These are phyloP conservation scores for Papilio demoleus DNA, from an alignment of 2,888 invertebrate genomes.

Conservation along the genomic window DNA sequence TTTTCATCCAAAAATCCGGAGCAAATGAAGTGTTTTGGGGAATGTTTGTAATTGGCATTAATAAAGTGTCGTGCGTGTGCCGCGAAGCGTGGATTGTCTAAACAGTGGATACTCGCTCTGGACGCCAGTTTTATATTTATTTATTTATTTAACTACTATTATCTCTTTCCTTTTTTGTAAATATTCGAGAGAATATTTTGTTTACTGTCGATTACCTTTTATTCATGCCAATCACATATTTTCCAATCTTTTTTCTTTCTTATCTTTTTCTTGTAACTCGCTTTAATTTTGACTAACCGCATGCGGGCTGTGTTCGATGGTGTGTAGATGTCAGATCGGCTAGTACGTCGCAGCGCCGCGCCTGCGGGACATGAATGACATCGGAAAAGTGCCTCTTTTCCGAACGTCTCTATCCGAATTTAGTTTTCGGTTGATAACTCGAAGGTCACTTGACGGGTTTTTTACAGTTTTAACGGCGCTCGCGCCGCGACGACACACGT, in stretches of 20 bases:
- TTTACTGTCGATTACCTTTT: conserved; percentile 59
- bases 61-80: conserved; percentile 79
- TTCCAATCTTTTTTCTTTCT: conserved; percentile 62
- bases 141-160: conserved; percentile 52
- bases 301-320: conserved; percentile 36
- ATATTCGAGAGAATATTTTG: conserved; percentile 69
- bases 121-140: conserved; percentile 64
- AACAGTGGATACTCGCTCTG: conserved; percentile 70
- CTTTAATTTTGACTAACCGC: conserved; percentile 42
- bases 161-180: conserved; percentile 61
- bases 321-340: conserved; percentile 45
- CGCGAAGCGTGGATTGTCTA: conserved; percentile 62
- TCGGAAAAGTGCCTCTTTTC: conserved; percentile 61
- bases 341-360: background rate
- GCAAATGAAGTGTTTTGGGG: conserved; percentile 63
- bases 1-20: conserved; percentile 45
- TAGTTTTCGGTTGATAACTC: conserved; percentile 72
- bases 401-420: conserved; percentile 53
- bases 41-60: conserved; percentile 81
- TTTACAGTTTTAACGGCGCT: conserved; percentile 81
- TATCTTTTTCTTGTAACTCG: conserved; percentile 71
- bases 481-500: conserved; percentile 52
- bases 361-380: conserved; percentile 40
- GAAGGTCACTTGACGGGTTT: conserved; percentile 77
- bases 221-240: conserved; percentile 81